Percentiles rank a stretch among this genome's conserved stretches.
Evolutionary conservation across 2,888 invertebrate species (phyloP).

Genomic region (Nemoura dubitans): DNA sequence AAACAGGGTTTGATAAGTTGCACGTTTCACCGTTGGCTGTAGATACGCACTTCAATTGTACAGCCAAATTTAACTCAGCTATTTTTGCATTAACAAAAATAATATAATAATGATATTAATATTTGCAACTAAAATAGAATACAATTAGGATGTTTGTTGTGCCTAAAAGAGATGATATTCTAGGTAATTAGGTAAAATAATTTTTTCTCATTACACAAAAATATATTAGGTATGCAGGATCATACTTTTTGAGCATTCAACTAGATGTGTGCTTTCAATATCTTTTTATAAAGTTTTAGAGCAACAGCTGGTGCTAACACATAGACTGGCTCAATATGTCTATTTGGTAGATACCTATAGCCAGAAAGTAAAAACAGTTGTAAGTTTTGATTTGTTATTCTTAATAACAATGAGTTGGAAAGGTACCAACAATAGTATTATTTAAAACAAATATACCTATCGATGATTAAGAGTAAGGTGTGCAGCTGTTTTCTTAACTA

Average conservation of each 20-base stretch:
- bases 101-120: neutral
- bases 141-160: neutral
- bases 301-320: neutral
- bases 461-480: neutral
- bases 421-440: neutral
- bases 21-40: neutral
- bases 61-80: neutral
- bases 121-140: neutral
- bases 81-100: neutral
- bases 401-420: neutral
- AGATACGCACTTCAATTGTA: neutral
- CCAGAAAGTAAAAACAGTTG: neutral
- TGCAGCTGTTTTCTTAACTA: too few species aligned
- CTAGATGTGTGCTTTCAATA: neutral
- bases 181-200: too few species aligned
- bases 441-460: neutral
- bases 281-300: neutral
- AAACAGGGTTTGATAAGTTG: neutral
- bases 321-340: neutral
- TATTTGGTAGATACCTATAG: neutral
- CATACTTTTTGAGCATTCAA: neutral
- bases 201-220: neutral
- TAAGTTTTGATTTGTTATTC: neutral
- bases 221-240: neutral
- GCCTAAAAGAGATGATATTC: neutral